phyloP scores from a whole-genome alignment of 2,888 invertebrate genomes.

The Aspidiotus destructor region DNA sequence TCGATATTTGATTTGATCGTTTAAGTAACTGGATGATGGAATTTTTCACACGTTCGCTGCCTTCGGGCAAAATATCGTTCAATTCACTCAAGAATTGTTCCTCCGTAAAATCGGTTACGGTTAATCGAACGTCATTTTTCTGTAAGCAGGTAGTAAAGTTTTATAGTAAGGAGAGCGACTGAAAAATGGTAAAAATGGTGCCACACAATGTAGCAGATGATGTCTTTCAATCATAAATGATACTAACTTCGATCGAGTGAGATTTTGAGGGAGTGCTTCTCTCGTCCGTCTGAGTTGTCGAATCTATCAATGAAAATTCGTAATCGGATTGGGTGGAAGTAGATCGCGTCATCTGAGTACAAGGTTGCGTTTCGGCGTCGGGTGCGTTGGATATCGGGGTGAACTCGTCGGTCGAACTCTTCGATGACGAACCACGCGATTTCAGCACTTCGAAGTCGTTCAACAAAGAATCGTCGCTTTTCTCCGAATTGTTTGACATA shows the following conservation, averaged over 20 bases:
- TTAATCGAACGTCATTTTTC: no score
- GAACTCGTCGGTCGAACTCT: not conserved
- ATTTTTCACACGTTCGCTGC: not conserved
- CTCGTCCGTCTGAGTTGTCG: not conserved
- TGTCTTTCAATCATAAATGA: no score
- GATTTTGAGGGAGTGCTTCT: no score
- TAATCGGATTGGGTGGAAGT: slow-evolving; percentile 1
- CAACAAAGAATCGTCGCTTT: slow-evolving; percentile 3
- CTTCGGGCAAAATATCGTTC: not conserved
- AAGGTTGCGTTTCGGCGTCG: not conserved
- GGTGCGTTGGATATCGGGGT: not conserved
- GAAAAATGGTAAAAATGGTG: no score
- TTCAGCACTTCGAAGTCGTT: slow-evolving; percentile 1
- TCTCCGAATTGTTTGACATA: slow-evolving; percentile 5
- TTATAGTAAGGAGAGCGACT: no score
- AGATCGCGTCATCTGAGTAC: not conserved
- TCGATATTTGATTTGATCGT: not conserved
- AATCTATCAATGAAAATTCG: not conserved
- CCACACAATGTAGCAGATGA: no score
- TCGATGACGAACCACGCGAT: not conserved
- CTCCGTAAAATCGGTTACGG: not conserved
- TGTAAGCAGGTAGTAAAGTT: no score
- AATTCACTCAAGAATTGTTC: slow-evolving; percentile 1
- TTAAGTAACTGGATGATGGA: not conserved
- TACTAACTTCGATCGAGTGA: no score